Conservation (phyloP, 2,888 invertebrate species). For the Sialis fuliginosa region DNA sequence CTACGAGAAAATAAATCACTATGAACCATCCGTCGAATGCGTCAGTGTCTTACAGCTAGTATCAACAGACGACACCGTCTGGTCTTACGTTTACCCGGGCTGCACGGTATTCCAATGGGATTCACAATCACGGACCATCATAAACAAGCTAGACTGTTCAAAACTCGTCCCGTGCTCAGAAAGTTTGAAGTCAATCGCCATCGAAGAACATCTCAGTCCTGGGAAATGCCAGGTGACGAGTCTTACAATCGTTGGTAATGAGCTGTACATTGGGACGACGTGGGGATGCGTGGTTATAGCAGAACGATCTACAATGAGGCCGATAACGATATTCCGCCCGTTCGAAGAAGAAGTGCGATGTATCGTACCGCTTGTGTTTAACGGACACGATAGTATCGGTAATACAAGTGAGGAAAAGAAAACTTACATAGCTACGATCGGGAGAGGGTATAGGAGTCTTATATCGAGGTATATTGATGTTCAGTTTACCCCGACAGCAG, state of each 20-base stretch:
- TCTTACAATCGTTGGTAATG: slow-evolving; percentile 44
- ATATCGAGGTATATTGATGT: slow-evolving; percentile 42
- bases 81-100: slow-evolving; percentile 75
- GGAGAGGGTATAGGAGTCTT: slow-evolving; percentile 69
- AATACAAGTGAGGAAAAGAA: slow-evolving; percentile 25
- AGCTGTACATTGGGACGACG: slow-evolving; percentile 81
- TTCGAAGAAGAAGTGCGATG: slow-evolving; percentile 64
- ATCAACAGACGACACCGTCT: slow-evolving; percentile 41
- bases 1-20: slow-evolving; percentile 51
- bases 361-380: slow-evolving; percentile 36
- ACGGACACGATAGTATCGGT: slow-evolving; percentile 11
- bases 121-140: slow-evolving; percentile 40
- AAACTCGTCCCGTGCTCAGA: slow-evolving; percentile 85
- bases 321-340: slow-evolving; percentile 83
- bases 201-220: slow-evolving; percentile 69
- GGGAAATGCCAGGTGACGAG: slow-evolving; percentile 63
- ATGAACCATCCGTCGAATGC: slow-evolving; percentile 35
- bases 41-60: slow-evolving; percentile 53
- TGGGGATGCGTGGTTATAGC: slow-evolving; percentile 90
- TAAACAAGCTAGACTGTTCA: slow-evolving; percentile 74
- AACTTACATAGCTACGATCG: slow-evolving; percentile 56
- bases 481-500: slow-evolving; percentile 15
- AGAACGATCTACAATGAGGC: slow-evolving; percentile 59
- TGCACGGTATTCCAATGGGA: slow-evolving; percentile 84
- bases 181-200: slow-evolving; percentile 75